Base-by-base conservation (phyloP, 2,888 invertebrate genomes). In the Ligdia adustata region DNA sequence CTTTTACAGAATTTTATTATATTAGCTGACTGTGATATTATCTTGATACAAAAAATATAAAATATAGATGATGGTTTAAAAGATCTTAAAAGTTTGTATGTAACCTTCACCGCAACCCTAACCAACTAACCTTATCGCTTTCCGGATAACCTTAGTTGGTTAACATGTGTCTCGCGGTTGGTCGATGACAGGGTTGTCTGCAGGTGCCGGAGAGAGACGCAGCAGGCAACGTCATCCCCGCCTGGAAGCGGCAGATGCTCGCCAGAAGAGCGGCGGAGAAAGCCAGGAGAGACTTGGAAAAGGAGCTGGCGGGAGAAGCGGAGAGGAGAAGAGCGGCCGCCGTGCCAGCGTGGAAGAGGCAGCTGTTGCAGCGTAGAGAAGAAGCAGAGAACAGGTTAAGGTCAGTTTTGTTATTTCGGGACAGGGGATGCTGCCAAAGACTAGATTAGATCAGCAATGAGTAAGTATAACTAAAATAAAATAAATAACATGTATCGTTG, bases 221-320 rank as follows among this genome's bases (percentile, higher is more conserved):
- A 37, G 94, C 96, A 4, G 98, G 98, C 0, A 96, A 96, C 72
- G 91, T 94, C 27, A 97, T 98, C 68, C 98, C 98, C 7, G 95
- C 95, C 13, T 98, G 98, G 98, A 98, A 98, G 78, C 91, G 98
- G 6, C 98, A 98, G 82, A 97, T 98, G 96, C 79, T 98, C 79
- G 98, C 98, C 1, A 94, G 97, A 69, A 96, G 98, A 77, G 96
- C 97, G 0, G 98, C 98, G 0, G 98, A 98, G 80, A 95, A 96
- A 62, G 98, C 98, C 5, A 93, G 96, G 60, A 96, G 95, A 69
- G 98, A 98, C 71, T 91, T 97, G 63, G 97, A 98, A 81, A 96
- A 96, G 75, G 94, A 96, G 69, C 91, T 97, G 66, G 94, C 94
- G 2, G 92, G 93, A 51, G 96, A 97, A 72, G 96, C 96, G 0